phyloP scores from a whole-genome alignment of 2,113 vertebrate genomes.

The Cichladusa arquata region DNA sequence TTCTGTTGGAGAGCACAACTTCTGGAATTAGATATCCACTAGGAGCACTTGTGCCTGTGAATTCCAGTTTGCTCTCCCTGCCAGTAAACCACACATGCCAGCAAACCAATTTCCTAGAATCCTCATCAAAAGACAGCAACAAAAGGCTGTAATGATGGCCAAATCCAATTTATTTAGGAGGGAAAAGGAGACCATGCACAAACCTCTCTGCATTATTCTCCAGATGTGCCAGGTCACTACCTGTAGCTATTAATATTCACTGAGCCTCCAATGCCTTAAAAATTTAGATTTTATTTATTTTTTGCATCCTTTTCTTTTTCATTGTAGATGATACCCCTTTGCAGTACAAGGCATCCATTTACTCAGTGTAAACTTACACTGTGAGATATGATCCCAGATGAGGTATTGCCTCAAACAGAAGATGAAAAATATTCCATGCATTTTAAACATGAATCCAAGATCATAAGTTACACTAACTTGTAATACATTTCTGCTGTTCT shows the following conservation, averaged over 20 bases:
- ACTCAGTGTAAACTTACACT: background rate
- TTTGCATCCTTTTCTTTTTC: background rate
- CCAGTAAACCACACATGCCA: fast-evolving
- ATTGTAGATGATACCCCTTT: background rate
- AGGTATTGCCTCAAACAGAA: constrained; percentile 45
- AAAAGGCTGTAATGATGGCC: background rate
- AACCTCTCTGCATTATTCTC: background rate
- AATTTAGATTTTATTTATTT: background rate
- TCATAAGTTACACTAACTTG: constrained; percentile 9
- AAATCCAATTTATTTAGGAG: background rate
- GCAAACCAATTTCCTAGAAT: background rate
- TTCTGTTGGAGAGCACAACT: background rate
- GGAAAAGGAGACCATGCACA: background rate
- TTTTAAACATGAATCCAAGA: constrained; percentile 57
- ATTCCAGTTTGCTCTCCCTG: background rate
- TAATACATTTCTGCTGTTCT: constrained; percentile 29
- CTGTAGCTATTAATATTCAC: background rate
- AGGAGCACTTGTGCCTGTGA: background rate
- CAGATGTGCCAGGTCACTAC: background rate
- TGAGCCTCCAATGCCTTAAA: background rate
- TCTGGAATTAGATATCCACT: background rate
- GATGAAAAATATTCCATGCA: constrained; percentile 69
- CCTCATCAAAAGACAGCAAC: background rate
- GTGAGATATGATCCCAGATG: constrained; percentile 44
- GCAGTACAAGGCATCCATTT: background rate